Conservation (phyloP, 2,888 invertebrate genomes). For the Archaeoteleia sp. region DNA sequence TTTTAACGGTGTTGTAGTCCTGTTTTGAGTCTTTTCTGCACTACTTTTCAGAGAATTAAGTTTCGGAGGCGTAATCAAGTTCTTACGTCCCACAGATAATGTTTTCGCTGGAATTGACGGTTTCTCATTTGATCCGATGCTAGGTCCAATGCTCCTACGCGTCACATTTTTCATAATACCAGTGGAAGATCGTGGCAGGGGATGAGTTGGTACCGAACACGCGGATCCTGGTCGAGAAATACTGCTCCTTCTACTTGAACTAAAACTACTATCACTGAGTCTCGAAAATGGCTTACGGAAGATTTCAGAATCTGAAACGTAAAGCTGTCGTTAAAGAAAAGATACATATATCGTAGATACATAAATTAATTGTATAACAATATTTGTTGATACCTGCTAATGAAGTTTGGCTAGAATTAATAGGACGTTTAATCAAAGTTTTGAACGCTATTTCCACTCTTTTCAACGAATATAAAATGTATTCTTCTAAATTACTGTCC, state of each 20-base stretch:
- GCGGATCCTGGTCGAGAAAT: slow-evolving; percentile 35
- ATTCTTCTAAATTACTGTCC: slow-evolving; percentile 51
- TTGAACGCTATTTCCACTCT: slow-evolving; percentile 57
- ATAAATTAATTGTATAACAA: too few species aligned
- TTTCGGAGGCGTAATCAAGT: too few species aligned
- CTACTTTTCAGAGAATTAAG: too few species aligned
- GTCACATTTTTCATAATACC: too few species aligned
- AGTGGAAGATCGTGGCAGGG: too few species aligned
- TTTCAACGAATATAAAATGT: slow-evolving; percentile 53
- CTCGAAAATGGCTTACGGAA: slow-evolving; percentile 47
- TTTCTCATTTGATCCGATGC: too few species aligned
- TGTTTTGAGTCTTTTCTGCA: too few species aligned
- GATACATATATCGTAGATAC: too few species aligned
- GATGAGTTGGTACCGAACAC: slow-evolving; percentile 18
- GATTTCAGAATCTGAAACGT: slow-evolving; percentile 23
- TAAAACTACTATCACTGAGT: slow-evolving; percentile 9
- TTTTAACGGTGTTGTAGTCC: too few species aligned
- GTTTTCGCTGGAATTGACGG: too few species aligned
- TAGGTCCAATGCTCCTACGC: too few species aligned
- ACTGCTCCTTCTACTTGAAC: slow-evolving; percentile 17
- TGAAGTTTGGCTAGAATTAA: slow-evolving; percentile 32
- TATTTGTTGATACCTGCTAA: slow-evolving; percentile 32
- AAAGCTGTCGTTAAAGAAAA: background rate
- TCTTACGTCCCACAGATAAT: too few species aligned
- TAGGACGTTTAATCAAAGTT: slow-evolving; percentile 38